phyloP scores from a whole-genome alignment of 2,113 vertebrate species.

The Melierax canorus region DNA sequence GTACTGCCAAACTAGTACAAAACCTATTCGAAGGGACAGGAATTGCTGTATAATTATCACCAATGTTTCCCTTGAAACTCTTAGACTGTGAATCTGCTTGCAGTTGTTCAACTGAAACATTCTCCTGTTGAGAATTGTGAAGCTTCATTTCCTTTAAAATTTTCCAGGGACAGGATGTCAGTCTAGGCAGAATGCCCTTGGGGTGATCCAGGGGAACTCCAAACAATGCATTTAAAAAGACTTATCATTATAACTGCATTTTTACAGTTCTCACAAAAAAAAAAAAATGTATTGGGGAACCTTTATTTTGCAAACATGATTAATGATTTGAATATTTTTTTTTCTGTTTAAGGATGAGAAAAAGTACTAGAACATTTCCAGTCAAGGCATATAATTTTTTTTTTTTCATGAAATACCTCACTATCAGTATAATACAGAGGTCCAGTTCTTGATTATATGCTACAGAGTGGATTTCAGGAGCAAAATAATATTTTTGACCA shows the following conservation, averaged over 20 bases:
- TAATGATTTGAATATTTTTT: not conserved
- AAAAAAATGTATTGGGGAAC: not conserved
- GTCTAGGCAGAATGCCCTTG: not conserved
- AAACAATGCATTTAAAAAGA: not conserved
- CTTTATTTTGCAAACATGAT: not conserved
- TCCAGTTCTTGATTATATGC: not conserved
- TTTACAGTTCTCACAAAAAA: not conserved
- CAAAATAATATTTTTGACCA: not conserved
- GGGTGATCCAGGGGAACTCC: not conserved
- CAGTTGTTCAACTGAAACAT: not conserved
- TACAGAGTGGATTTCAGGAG: not conserved
- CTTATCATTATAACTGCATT: not conserved
- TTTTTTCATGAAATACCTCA: not conserved
- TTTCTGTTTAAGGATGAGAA: not conserved
- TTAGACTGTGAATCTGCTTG: not conserved
- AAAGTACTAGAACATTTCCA: not conserved
- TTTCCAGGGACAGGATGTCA: not conserved
- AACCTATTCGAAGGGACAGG: not conserved
- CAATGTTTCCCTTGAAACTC: not conserved
- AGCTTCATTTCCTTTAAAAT: conserved; percentile 14
- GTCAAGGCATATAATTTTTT: not conserved
- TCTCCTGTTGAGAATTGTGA: not conserved
- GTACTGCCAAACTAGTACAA: not conserved
- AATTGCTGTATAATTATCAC: not conserved
- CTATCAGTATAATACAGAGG: not conserved